Evolutionary conservation across 2,113 vertebrate genomes (phyloP).

Genomic region (Lycocorax pyrrhopterus): DNA sequence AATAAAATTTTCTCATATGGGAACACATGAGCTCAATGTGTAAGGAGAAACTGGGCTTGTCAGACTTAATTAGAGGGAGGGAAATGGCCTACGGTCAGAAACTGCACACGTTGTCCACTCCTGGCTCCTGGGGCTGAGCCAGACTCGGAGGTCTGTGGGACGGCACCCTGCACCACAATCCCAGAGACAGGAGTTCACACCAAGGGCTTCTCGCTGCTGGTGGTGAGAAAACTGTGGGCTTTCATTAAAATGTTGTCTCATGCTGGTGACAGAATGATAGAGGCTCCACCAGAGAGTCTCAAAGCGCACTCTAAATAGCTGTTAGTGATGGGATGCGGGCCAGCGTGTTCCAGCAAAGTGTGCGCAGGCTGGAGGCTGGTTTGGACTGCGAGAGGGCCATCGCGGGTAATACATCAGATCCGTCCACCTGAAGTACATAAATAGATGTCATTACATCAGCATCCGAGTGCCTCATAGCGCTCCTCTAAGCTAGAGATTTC

Average conservation of each 20-base stretch:
- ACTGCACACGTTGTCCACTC: background rate
- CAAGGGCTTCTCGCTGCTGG: background rate
- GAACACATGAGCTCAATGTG: background rate
- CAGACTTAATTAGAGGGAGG: slow-evolving; percentile 25
- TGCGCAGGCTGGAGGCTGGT: background rate
- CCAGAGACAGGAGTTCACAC: background rate
- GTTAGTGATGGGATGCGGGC: background rate
- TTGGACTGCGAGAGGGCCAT: background rate
- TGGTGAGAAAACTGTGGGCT: background rate
- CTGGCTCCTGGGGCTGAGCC: background rate
- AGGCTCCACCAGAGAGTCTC: background rate
- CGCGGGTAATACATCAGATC: background rate
- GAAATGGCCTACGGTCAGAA: background rate
- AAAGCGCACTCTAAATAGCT: background rate
- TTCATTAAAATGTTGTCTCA: background rate
- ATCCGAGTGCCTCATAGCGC: background rate
- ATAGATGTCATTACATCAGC: background rate
- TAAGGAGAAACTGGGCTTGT: slow-evolving; percentile 33
- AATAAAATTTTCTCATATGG: slow-evolving; percentile 24
- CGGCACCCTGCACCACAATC: background rate
- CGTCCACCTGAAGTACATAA: slow-evolving; percentile 20
- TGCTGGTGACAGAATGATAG: background rate
- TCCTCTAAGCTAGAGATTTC: slow-evolving; percentile 45
- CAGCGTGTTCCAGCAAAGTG: background rate
- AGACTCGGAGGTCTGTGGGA: background rate